These are phyloP conservation scores for Grammomys dolichurus DNA, from an alignment of 2,113 vertebrate species.

Conservation along the genomic window DNA sequence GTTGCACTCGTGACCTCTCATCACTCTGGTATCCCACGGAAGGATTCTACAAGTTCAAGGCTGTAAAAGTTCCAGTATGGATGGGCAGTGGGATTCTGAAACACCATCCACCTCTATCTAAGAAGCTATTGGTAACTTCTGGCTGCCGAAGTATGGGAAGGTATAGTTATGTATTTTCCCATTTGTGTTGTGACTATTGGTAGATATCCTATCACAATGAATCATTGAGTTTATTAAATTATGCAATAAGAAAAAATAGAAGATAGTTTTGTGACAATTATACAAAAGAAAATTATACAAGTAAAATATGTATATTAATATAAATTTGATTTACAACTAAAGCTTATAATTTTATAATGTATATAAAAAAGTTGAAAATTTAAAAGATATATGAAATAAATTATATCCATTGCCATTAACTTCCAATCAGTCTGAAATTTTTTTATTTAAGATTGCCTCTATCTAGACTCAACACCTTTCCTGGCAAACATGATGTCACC, in stretches of 20 bases:
- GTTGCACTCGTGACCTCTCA: too few relatives aligned
- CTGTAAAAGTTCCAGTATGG: neutral
- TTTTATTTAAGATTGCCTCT: neutral
- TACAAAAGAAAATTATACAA: neutral
- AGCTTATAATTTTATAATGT: neutral
- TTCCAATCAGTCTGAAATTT: neutral
- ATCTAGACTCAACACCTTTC: neutral
- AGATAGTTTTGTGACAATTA: neutral
- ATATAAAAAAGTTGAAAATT: neutral
- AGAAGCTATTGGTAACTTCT: neutral
- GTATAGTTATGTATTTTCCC: neutral
- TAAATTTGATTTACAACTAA: neutral
- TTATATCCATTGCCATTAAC: neutral
- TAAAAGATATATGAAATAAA: neutral
- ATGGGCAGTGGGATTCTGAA: too few relatives aligned
- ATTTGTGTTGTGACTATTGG: neutral
- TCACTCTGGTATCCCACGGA: neutral
- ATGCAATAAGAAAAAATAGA: neutral
- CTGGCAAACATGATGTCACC: neutral
- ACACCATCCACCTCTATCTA: accelerated
- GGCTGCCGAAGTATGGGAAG: neutral
- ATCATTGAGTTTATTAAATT: neutral
- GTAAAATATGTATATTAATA: neutral
- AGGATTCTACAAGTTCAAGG: neutral
- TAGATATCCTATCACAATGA: neutral